Conservation (phyloP, 1,140 invertebrate genomes). For the Nebria ingens region DNA sequence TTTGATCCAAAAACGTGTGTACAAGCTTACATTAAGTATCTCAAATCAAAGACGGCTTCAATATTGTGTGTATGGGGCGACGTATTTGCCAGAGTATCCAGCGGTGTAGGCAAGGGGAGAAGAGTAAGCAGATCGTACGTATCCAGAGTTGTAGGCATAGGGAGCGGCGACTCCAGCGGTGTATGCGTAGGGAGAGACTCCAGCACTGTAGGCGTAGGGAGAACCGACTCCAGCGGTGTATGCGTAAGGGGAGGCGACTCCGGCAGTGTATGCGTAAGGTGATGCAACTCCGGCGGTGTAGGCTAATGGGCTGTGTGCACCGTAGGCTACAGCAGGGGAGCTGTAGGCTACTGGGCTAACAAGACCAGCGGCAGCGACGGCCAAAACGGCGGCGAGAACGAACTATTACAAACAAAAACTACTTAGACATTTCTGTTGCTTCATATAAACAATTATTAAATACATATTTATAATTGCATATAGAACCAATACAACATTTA, state of each 20-base stretch:
- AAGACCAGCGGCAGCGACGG: slow-evolving; percentile 40
- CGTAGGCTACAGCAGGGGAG: slow-evolving; percentile 20
- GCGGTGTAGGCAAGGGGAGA: slow-evolving; percentile 1
- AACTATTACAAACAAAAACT: slow-evolving; percentile 18
- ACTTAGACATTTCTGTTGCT: neutral
- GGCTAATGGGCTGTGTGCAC: too few species aligned
- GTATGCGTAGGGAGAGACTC: slow-evolving; percentile 23
- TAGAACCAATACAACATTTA: neutral
- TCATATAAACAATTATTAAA: neutral
- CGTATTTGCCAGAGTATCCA: neutral
- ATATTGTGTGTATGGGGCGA: neutral
- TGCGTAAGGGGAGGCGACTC: slow-evolving; percentile 23
- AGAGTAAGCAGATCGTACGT: slow-evolving; percentile 18
- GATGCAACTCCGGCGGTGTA: slow-evolving; percentile 20
- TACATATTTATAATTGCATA: neutral
- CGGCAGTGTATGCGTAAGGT: slow-evolving; percentile 17
- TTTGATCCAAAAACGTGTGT: too few species aligned
- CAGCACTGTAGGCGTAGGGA: slow-evolving; percentile 22
- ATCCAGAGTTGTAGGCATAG: slow-evolving; percentile 17
- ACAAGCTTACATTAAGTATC: too few species aligned
- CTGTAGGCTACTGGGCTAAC: slow-evolving; percentile 18
- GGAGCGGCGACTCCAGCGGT: slow-evolving; percentile 15
- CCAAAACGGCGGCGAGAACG: slow-evolving; percentile 37
- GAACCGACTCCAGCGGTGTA: slow-evolving; percentile 33
- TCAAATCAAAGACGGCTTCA: neutral